Base-by-base conservation (phyloP, 1,140 invertebrate genomes). In the Anoplolepis gracilipes region DNA sequence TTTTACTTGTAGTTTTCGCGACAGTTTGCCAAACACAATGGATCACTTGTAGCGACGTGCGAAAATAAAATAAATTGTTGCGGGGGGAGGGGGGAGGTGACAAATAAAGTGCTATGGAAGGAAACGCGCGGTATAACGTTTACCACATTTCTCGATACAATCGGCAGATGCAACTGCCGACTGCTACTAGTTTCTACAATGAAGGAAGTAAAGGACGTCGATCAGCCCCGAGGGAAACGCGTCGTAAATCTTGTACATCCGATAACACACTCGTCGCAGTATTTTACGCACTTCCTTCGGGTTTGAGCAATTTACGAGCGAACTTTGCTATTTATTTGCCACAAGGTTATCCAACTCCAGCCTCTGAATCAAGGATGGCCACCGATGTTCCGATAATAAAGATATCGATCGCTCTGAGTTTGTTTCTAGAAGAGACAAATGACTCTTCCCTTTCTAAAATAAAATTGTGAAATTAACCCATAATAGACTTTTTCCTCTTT, bases 221-320 rank as follows among this genome's bases (percentile, higher is more conserved):
- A 88, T 88, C 84, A 79, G 57, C 28, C 87, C 61, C 53, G 10
- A 19, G 69, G 53, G 16, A 30, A 59, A 64, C 19, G 39, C 39
- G 36, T 85, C 67, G 61, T 88, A 88, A 73, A 88, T 85, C 57
- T 65, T 30, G 22, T 39, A 73, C 67, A 33, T 13, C n/a, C 61
- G n/a, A 73, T 81, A 70, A 72, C 49, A 28, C 25, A 25, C 19
- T 55, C 13, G 25, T 46, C 22, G 46, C 16, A 46, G 42, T 64
- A 72, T 77, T 70, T 75, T 36, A 75, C 42, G 73, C 61, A 67
- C 49, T 57, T 64, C 4, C 57, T 62, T 84, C 69, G 22, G 4
- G n/a, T 33, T 84, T 25, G 79, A 64, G 30, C 81, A 77, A 84
- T 84, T 77, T 82, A 82, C 53, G 67, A 30, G n/a, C 19, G 19